phyloP scores from a whole-genome alignment of 2,888 invertebrate genomes.

The Sepioteuthis lessoniana region DNA sequence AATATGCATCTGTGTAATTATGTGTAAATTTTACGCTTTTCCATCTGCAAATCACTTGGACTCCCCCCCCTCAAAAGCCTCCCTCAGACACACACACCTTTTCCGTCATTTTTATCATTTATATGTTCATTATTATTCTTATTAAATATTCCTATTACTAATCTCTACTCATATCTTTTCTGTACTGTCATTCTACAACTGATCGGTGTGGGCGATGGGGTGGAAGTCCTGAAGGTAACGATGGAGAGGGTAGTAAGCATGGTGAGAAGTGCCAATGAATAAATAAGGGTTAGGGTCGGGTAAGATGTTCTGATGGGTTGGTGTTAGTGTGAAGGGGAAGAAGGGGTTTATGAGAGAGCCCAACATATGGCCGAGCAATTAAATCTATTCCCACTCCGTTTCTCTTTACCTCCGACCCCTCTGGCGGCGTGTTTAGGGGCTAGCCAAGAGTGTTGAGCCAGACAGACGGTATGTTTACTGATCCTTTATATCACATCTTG shows the following conservation, averaged over 20 bases:
- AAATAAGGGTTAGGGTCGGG: not conserved
- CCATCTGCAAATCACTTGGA: not conserved
- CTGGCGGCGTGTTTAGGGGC: not conserved
- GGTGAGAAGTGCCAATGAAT: not conserved
- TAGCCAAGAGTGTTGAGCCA: not conserved
- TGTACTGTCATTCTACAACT: not conserved
- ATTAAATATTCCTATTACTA: not conserved
- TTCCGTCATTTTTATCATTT: not conserved
- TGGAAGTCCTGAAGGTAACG: not conserved
- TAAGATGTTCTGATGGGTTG: not conserved
- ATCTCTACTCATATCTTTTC: not conserved
- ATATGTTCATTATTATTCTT: not conserved
- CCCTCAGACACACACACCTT: not conserved
- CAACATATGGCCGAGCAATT: slow-evolving; percentile 20
- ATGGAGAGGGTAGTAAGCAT: not conserved
- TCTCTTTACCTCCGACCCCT: not conserved
- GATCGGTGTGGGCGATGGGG: not conserved
- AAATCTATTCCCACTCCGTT: not conserved
- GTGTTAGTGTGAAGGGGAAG: not conserved
- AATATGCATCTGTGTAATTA: slow-evolving; percentile 33
- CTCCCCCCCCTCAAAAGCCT: not conserved
- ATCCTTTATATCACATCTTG: not conserved
- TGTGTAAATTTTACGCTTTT: not conserved
- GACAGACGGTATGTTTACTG: not conserved
- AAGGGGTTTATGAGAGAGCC: not conserved